Evolutionary conservation across 2,113 vertebrate genomes (phyloP), one percentile per base, ranked within the genome.

Genomic region (Sigmodon hispidus): DNA sequence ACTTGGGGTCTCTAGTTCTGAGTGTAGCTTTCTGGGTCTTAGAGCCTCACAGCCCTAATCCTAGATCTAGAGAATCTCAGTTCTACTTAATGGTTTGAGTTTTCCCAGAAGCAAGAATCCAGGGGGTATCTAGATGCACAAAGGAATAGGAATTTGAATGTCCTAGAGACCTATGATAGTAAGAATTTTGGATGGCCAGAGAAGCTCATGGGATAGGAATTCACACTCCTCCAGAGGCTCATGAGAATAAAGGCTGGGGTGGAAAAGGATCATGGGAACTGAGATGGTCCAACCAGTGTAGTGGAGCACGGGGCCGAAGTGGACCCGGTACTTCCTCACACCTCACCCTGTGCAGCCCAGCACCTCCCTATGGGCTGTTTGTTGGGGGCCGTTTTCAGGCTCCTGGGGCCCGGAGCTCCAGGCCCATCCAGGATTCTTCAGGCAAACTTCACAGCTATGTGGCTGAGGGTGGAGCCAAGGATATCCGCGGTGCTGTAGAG

Each of bases 401-500:
- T n/a, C 98, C 99, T 0, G 99, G 98, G 77, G 98, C 99, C 26
- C 98, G 98, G 93, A 97, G 98, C 98, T 99, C 97, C 93, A 97
- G 98, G 75, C 96, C 98, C 1, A 96, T 99, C 72, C 90, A 63
- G 95, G 91, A 98, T 92, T 97, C 98, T 0, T 95, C 94, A 1
- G 99, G 99, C 40, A 13, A 24, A 16, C 92, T 98, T 22, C 65
- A 98, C 0, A 98, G 98, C 12, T 98, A 99, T 8, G 99, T 99
- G 95, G 98, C 99, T 1, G 99, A 99, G 0, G 98, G 99, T 0
- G 98, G 98, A 31, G 86, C 98, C 84, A 99, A 99, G 92, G 99
- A 99, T 1, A 94, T 99, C 22, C 98, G 98, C 0, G 99, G 98
- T 1, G 99, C 99, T 0, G 99, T 99, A 89, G 99, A 99, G 90